A percentile compares a stretch with the other conserved stretches of the same genome.
phyloP scores from a whole-genome alignment of 2,113 vertebrate genomes.

The Formicarius rufipectus region DNA sequence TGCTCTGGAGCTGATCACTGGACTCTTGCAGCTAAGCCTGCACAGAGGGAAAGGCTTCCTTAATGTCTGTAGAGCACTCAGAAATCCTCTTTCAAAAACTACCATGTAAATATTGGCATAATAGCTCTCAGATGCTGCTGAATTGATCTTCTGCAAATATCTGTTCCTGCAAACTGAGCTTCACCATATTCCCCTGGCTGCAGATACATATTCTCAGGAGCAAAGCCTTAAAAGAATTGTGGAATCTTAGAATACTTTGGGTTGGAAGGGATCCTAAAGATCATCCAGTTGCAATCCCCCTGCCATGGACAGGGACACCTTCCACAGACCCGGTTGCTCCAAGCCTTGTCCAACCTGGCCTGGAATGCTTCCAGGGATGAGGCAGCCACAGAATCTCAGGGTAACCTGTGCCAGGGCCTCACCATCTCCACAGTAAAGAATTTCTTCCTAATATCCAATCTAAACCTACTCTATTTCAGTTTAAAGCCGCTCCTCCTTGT shows the following conservation, averaged over 20 bases:
- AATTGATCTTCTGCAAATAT: neutral
- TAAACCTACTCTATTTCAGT: neutral
- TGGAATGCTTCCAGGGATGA: neutral
- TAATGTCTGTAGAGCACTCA: neutral
- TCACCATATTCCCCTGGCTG: accelerated
- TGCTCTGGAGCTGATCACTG: neutral
- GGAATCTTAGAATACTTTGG: neutral
- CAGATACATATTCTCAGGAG: neutral
- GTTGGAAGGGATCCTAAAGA: neutral
- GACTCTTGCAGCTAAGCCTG: neutral
- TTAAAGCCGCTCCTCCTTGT: neutral
- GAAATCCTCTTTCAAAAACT: neutral
- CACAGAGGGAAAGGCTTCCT: neutral
- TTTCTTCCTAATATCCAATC: neutral
- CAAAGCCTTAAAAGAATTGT: neutral
- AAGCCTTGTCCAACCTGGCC: accelerated
- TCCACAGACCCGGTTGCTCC: neutral
- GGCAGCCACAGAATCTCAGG: neutral
- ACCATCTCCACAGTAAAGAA: neutral
- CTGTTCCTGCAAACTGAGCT: neutral
- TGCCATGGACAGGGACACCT: neutral
- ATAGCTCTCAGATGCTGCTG: neutral
- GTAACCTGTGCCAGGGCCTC: neutral
- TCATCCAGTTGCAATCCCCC: neutral
- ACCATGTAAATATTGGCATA: neutral